A percentile compares a stretch with the other conserved stretches of the same genome.
Evolutionary conservation across 2,113 vertebrate species (phyloP).

Genomic region (Hemiprocne comata): DNA sequence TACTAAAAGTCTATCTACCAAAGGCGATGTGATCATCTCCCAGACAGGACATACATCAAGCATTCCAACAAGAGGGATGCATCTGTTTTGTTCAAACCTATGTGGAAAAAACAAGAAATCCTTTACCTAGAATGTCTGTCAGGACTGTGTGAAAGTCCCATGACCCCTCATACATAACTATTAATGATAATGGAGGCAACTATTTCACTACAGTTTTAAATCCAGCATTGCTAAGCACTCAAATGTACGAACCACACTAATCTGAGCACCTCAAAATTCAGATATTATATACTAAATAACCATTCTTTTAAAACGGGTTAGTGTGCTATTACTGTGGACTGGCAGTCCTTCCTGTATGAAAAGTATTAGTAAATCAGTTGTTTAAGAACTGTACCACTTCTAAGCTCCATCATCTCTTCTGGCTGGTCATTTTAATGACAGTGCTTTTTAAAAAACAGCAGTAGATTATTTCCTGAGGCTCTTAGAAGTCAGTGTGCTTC

Average conservation of each 20-base stretch:
- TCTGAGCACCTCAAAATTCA: background rate
- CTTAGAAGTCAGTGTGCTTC: background rate
- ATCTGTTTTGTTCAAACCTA: background rate
- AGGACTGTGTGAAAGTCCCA: background rate
- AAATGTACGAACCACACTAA: background rate
- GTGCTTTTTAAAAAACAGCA: background rate
- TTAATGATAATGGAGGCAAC: background rate
- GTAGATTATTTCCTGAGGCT: background rate
- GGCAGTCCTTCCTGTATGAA: background rate
- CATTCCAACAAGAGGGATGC: background rate
- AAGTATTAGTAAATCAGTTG: background rate
- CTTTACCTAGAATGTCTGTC: background rate
- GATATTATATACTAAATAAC: background rate
- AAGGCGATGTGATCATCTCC: background rate
- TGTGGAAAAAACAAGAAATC: background rate
- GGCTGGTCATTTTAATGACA: background rate
- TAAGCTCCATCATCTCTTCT: background rate
- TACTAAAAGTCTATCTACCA: background rate
- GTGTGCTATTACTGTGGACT: background rate
- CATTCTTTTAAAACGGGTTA: background rate
- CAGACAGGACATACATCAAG: background rate
- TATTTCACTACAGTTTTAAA: background rate
- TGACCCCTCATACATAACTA: background rate
- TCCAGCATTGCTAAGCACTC: background rate
- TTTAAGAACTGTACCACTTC: background rate